These are phyloP conservation scores for Capitulum mitella DNA, from an alignment of 2,888 invertebrate genomes.

Conservation along the genomic window DNA sequence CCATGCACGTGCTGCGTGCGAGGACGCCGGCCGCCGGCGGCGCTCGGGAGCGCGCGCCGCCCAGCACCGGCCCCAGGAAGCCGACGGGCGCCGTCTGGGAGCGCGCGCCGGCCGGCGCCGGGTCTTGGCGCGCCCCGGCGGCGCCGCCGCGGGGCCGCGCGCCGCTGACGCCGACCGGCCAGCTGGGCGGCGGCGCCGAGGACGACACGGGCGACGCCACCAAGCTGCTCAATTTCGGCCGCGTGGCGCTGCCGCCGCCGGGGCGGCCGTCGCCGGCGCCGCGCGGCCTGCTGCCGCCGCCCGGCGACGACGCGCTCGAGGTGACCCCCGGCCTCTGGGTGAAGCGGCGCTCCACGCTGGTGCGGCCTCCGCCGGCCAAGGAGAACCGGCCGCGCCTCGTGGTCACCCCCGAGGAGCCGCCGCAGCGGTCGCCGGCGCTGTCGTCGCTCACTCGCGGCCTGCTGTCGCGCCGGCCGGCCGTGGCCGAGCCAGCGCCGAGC, in stretches of 20 bases:
- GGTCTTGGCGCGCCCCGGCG: conserved; percentile 27
- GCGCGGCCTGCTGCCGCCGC: conserved; percentile 28
- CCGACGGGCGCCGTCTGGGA: conserved; percentile 11
- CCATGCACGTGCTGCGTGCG: neutral
- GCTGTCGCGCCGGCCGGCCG: neutral
- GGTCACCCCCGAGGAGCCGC: neutral
- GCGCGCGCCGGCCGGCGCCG: too few relatives aligned
- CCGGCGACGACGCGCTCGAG: conserved; percentile 22
- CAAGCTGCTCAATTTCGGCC: conserved; percentile 1
- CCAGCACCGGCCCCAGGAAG: neutral
- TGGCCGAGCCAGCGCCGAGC: too few relatives aligned
- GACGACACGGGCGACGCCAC: conserved; percentile 27
- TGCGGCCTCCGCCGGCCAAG: neutral
- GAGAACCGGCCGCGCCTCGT: neutral
- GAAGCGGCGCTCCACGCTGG: conserved; percentile 8
- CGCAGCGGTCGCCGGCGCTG: neutral
- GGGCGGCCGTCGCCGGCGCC: conserved; percentile 26
- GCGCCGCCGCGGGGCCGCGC: conserved; percentile 27
- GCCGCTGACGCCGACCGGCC: conserved; percentile 18
- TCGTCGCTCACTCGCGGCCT: neutral
- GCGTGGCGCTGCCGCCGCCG: conserved; percentile 17
- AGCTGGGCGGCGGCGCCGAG: conserved; percentile 27
- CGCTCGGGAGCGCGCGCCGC: neutral
- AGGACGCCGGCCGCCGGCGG: neutral
- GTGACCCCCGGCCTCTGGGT: conserved; percentile 24